These are phyloP conservation scores for Nebria ingens DNA, from an alignment of 1,140 invertebrate species.

Conservation along the genomic window DNA sequence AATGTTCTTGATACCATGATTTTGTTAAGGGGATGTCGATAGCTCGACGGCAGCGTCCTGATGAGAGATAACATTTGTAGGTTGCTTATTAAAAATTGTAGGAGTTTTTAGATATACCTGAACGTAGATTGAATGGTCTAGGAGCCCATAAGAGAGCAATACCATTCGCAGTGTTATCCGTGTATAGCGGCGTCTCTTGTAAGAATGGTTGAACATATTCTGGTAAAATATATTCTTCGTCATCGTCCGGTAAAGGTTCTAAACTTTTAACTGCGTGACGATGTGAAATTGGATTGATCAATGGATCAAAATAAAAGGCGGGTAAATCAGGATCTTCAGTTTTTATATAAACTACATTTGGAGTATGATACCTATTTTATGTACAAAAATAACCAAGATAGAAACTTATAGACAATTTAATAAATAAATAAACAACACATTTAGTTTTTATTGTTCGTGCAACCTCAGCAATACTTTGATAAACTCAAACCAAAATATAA, in stretches of 20 bases:
- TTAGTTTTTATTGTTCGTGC: conserved; percentile 28
- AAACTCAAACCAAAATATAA: conserved; percentile 33
- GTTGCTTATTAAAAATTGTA: conserved; percentile 14
- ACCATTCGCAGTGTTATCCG: conserved; percentile 98
- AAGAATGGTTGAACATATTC: conserved; percentile 87
- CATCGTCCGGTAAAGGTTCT: conserved; percentile 83
- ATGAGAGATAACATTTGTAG: conserved; percentile 18
- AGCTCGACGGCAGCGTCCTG: conserved; percentile 73
- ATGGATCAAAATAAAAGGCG: conserved; percentile 98
- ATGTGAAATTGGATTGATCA: conserved; percentile 98
- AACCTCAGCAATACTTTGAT: conserved; percentile 38
- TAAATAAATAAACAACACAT: not conserved
- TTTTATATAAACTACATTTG: conserved; percentile 99
- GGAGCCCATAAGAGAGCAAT: conserved; percentile 98
- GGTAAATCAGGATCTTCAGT: conserved; percentile 99
- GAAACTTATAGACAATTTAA: too few species aligned
- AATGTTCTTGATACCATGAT: conserved; percentile 96
- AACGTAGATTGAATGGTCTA: conserved; percentile 92
- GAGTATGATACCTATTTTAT: conserved; percentile 98
- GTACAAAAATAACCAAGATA: too few species aligned
- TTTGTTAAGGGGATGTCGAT: conserved; percentile 97
- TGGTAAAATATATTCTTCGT: conserved; percentile 89
- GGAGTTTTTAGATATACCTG: conserved; percentile 43
- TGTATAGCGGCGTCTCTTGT: conserved; percentile 90
- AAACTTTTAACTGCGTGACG: conserved; percentile 76